Base-by-base conservation (phyloP, 2,113 vertebrate genomes). In the Lepisosteus oculatus region DNA sequence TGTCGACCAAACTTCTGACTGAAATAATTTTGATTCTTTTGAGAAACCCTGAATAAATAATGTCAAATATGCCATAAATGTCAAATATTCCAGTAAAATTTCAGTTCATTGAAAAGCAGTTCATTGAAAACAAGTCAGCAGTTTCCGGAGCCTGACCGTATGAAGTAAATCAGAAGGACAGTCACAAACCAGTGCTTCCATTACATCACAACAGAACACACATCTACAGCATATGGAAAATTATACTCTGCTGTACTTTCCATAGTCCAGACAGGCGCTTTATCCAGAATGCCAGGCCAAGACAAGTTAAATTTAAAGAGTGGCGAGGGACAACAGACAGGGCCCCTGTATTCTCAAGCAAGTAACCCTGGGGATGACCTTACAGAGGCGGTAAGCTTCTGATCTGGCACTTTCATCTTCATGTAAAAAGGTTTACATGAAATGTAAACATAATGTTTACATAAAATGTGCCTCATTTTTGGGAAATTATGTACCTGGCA, bases 401-500 rank as follows among this genome's bases (percentile, higher is more conserved):
- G 13, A 73, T 12, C 44, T 42, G 6, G 3, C 44, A 12, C 55
- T 47, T 65, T 41, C 61, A 29, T 56, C 71, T n/a, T 15, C 59
- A 13, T 41, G 12, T 72, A 55, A 43, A 43, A 72, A 65, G 15
- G 54, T 66, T 66, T 51, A 61, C n/a, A n/a, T n/a, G n/a, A n/a
- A n/a, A n/a, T n/a, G n/a, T n/a, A n/a, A n/a, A n/a, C n/a, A n/a
- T n/a, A n/a, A n/a, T n/a, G n/a, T n/a, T n/a, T n/a, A n/a, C n/a
- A n/a, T n/a, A n/a, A n/a, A n/a, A n/a, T n/a, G 29, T 29, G 29
- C 29, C 41, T 15, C 43, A 8, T 17, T 55, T 67, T 61, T 17
- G n/a, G 13, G 14, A 67, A 54, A 55, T 11, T 8, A 57, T 17
- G 64, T 55, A 65, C 51, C 61, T 64, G 45, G 17, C 45, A 15